Conservation (phyloP, 2,888 invertebrate genomes). For the Drymonia ruficornis region DNA sequence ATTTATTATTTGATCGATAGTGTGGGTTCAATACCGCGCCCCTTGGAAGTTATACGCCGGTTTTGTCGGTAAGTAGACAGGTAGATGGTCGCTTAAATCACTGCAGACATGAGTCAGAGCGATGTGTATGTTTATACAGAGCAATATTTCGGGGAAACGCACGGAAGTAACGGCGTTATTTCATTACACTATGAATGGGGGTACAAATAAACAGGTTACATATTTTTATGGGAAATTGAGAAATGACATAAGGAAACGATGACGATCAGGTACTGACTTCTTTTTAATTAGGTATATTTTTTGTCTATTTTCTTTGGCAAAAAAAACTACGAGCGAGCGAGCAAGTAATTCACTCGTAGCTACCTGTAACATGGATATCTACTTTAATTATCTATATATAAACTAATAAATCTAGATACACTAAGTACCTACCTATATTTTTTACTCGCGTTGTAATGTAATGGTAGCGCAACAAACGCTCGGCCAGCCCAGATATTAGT, state of each 20-base stretch:
- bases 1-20: slow-evolving; percentile 49
- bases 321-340: too few relatives aligned
- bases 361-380: too few relatives aligned
- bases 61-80: slow-evolving; percentile 14
- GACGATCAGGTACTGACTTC: too few relatives aligned
- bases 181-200: neutral
- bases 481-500: slow-evolving; percentile 26
- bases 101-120: slow-evolving; percentile 5
- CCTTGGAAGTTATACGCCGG: slow-evolving; percentile 22
- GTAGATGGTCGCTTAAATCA: slow-evolving; percentile 3
- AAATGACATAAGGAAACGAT: too few relatives aligned
- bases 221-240: too few relatives aligned
- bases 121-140: neutral
- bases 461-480: slow-evolving; percentile 12
- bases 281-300: too few relatives aligned
- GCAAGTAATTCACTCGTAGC: too few relatives aligned
- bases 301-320: too few relatives aligned
- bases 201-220: too few relatives aligned
- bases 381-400: too few relatives aligned
- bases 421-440: neutral
- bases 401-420: too few relatives aligned
- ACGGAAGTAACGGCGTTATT: neutral
- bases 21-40: slow-evolving; percentile 4
- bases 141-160: neutral
- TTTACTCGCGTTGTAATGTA: slow-evolving; percentile 4